Evolutionary conservation across 2,888 invertebrate species (phyloP).

Genomic region (Junonia oenone): DNA sequence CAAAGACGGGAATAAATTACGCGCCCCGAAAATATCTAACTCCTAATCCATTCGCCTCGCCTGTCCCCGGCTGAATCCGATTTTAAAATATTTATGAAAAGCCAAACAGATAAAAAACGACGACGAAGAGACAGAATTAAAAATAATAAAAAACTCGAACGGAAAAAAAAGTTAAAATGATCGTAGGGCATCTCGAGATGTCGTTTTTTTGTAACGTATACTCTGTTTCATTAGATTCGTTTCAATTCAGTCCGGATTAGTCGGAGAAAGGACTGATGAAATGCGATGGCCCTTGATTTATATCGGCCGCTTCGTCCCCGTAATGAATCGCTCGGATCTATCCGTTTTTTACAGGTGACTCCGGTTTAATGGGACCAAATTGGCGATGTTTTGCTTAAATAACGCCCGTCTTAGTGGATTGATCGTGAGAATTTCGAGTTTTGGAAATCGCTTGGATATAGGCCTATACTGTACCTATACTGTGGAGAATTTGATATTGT

Average conservation of each 20-base stretch:
- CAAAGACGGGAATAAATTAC: slow-evolving; percentile 75
- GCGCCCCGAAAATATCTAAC: slow-evolving; percentile 75
- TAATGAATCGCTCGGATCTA: slow-evolving; percentile 66
- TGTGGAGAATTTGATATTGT: no score
- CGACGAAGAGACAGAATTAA: slow-evolving; percentile 69
- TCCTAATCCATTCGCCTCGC: slow-evolving; percentile 76
- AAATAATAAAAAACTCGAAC: slow-evolving; percentile 65
- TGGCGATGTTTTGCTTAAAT: slow-evolving; percentile 28
- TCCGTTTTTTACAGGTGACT: slow-evolving; percentile 40
- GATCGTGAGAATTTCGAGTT: slow-evolving; percentile 29
- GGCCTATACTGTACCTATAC: neutral
- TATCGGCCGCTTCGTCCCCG: slow-evolving; percentile 61
- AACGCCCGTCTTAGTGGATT: slow-evolving; percentile 18
- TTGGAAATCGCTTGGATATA: no score
- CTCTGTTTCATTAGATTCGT: slow-evolving; percentile 74
- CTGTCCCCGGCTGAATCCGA: slow-evolving; percentile 74
- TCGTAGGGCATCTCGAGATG: slow-evolving; percentile 69
- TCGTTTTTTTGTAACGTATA: slow-evolving; percentile 61
- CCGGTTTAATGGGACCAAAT: slow-evolving; percentile 28
- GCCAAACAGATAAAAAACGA: slow-evolving; percentile 53
- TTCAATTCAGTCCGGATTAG: slow-evolving; percentile 76
- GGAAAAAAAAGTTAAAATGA: slow-evolving; percentile 77
- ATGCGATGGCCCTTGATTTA: slow-evolving; percentile 72
- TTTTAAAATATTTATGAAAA: slow-evolving; percentile 79
- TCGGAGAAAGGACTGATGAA: slow-evolving; percentile 70